These are phyloP conservation scores for Euwallacea fornicatus DNA, from an alignment of 1,140 invertebrate genomes.

Conservation along the genomic window DNA sequence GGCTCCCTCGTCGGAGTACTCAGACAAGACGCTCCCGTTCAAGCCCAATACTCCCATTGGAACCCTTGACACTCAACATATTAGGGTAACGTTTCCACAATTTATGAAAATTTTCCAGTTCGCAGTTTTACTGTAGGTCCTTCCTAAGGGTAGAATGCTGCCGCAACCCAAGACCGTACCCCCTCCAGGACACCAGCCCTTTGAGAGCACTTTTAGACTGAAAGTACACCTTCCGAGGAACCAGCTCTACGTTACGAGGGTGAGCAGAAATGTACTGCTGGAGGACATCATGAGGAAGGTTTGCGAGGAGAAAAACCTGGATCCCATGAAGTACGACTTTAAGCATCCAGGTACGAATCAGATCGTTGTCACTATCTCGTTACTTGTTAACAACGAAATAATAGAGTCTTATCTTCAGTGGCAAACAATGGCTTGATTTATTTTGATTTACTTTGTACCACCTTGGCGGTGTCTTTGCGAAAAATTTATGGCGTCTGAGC, in stretches of 20 bases:
- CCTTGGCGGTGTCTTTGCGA: too few relatives aligned
- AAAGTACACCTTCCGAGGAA: slow-evolving; percentile 82
- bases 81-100: slow-evolving; percentile 40
- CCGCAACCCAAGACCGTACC: slow-evolving; percentile 42
- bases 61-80: slow-evolving; percentile 60
- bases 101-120: neutral
- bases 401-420: slow-evolving; percentile 15
- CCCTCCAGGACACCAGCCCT: slow-evolving; percentile 59
- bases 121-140: slow-evolving; percentile 15
- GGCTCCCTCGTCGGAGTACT: slow-evolving; percentile 51
- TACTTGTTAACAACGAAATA: slow-evolving; percentile 1
- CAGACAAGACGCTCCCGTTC: slow-evolving; percentile 67
- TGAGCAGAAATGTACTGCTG: slow-evolving; percentile 68
- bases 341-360: slow-evolving; percentile 69
- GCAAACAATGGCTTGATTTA: slow-evolving; percentile 24
- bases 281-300: slow-evolving; percentile 71
- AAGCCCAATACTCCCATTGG: slow-evolving; percentile 82
- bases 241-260: slow-evolving; percentile 76
- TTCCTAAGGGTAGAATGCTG: slow-evolving; percentile 39
- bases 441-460: slow-evolving; percentile 13
- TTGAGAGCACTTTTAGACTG: slow-evolving; percentile 75
- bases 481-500: too few relatives aligned
- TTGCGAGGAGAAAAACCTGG: slow-evolving; percentile 79
- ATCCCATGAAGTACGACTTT: slow-evolving; percentile 74
- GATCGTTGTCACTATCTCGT: slow-evolving; percentile 1